phyloP scores from a whole-genome alignment of 2,113 vertebrate genomes.

The Hemiscyllium ocellatum region DNA sequence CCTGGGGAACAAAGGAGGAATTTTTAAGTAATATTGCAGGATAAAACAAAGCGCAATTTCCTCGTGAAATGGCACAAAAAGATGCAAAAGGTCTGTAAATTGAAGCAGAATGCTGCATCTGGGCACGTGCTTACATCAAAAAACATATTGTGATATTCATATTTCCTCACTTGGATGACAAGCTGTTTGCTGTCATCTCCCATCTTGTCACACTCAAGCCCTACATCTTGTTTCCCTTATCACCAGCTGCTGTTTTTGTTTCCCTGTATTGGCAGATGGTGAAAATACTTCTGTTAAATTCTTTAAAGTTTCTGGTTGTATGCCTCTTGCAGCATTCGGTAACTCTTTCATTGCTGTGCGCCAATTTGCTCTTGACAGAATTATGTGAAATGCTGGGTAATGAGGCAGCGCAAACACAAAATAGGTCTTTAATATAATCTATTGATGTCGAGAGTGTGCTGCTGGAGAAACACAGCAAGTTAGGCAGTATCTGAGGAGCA shows the following conservation, averaged over 20 bases:
- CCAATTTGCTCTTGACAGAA: background rate
- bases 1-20: background rate
- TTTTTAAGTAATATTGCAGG: background rate
- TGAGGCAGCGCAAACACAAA: background rate
- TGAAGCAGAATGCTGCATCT: conserved; percentile 73
- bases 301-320: background rate
- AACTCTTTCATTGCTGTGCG: conserved; percentile 9
- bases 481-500: too few species aligned
- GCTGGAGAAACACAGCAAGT: too few species aligned
- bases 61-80: background rate
- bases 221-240: conserved; percentile 80
- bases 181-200: conserved; percentile 95
- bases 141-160: conserved; percentile 62
- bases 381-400: background rate
- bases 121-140: conserved; percentile 75
- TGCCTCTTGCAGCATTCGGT: background rate
- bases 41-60: background rate
- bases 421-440: background rate
- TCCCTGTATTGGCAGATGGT: conserved; percentile 80
- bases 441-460: too few species aligned
- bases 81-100: conserved; percentile 61
- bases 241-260: conserved; percentile 73
- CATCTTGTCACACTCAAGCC: conserved; percentile 88
- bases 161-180: conserved; percentile 70
- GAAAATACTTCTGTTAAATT: conserved; percentile 60